Base-by-base conservation (phyloP, 30 jellyfish, hydroid and myxozoan species). In the Pseudorhiza aurosa region DNA sequence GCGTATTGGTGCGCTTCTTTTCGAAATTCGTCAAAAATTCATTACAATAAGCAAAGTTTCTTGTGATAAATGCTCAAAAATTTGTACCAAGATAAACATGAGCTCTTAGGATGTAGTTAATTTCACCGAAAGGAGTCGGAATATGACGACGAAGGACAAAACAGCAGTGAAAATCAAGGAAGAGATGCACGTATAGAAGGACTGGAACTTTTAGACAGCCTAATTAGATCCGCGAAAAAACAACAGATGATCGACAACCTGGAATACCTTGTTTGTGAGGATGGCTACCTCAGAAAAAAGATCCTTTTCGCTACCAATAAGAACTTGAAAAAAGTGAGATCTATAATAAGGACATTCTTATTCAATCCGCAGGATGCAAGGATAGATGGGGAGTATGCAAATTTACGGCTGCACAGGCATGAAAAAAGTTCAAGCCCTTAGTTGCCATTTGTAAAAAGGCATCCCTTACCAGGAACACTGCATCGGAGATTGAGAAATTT, bases 401-500 rank as follows among this genome's bases (percentile, higher is more conserved):
- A 7, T 75, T 75, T 40, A 51, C 79, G 29, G 77, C 22, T 56
- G 76, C 58, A 3, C 86, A 72, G 58, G 50, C 77, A 37, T 17
- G 74, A 29, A 55, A 21, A 11, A 72, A 50, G 39, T 72, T 72
- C 60, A 72, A 72, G 40, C 24, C 86, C 10, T 30, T 46, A 17
- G 32, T 72, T 12, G 77, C 75, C 27, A 49, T 47, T 32, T 75
- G 88, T 49, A 75, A 75, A 51, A 75, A 75, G 14, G 78, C 77
- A 55, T 29, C 80, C 65, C 65, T 75, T 2, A 75, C 88, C 4
- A 75, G 88, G 33, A 45, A 71, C 28, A 71, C 85, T 4, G 72
- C 56, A 22, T 71, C 72, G 10, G 56, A 59, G 33, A 49, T 71
- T 6, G 85, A 46, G 30, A 27, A 71, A 11, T 71, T 71, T 59